These are phyloP conservation scores for Ctenomys sociabilis DNA, from an alignment of 2,113 vertebrate genomes.

Conservation along the genomic window DNA sequence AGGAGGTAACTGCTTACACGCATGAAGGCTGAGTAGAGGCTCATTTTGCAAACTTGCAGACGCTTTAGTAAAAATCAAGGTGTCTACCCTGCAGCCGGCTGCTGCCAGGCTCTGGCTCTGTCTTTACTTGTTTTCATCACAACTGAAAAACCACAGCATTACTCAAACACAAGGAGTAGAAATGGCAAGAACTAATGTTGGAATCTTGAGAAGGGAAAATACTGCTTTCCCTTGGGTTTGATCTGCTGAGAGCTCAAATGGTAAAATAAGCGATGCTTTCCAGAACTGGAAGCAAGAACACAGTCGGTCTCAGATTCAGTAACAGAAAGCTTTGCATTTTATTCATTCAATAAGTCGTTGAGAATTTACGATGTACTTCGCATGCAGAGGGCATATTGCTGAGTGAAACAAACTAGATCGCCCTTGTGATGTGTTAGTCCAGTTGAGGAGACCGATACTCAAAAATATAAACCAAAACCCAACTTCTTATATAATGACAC, in stretches of 20 bases:
- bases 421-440: background rate
- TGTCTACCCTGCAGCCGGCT: background rate
- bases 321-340: background rate
- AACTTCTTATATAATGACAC: background rate
- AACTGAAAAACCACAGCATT: slow-evolving; percentile 49
- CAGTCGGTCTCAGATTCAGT: background rate
- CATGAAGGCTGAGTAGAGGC: background rate
- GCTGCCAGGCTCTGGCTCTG: background rate
- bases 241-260: background rate
- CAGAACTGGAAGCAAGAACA: background rate
- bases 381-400: background rate
- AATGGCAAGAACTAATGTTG: background rate
- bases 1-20: background rate
- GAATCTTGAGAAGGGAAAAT: slow-evolving; percentile 4
- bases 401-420: background rate
- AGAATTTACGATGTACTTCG: background rate
- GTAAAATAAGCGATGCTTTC: slow-evolving; percentile 27
- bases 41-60: background rate
- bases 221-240: background rate
- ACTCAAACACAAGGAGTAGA: background rate
- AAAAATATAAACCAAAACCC: background rate
- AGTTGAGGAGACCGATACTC: background rate
- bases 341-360: background rate
- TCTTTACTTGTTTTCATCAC: background rate
- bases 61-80: background rate